Base-by-base conservation (phyloP, 2,113 vertebrate species). In the Istiophorus platypterus region DNA sequence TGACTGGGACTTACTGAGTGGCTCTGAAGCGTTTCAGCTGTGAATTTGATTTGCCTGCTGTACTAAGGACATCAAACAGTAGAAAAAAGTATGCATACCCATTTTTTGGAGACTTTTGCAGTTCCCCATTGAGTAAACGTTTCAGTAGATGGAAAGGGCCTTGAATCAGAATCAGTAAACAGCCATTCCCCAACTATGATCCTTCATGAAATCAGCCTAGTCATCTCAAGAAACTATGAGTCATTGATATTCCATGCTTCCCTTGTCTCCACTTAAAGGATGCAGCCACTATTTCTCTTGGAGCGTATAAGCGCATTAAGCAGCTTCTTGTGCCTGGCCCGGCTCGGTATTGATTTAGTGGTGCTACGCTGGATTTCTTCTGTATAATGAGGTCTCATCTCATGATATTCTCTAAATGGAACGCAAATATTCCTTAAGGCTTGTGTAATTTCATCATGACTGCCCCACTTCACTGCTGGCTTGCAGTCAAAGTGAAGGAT, bases 381-480 rank as follows among this genome's bases (percentile, higher is more conserved):
- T 76, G 84, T 71, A 78, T 93, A 93, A 93, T 88, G 93, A 89
- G 87, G 82, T 89, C 88, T 91, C 79, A 67, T 84, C 87, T 89
- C 79, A 70, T 81, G 87, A 89, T 87, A 88, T 90, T 91, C 63
- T 87, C 80, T 74, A 81, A 93, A 84, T 81, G 85, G 88, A 93
- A 90, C 73, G 72, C 89, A 93, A 93, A 92, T 88, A 90, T 89
- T 85, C 87, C 79, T 85, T 81, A 88, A 85, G 90, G 88, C 83
- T 73, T 78, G 80, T 92, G 88, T 90, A 88, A 90, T 93, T 93
- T 86, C 90, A 90, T 90, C 91, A 88, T 72, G 86, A 85, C 80
- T 41, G 81, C 76, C 80, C 81, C 78, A 85, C 78, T 87, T 91
- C 49, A 47, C 66, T 67, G 73, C 88, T 89, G 75, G 80, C 90